Evolutionary conservation across 2,888 invertebrate genomes (phyloP).

Genomic region (Erebia ligea): DNA sequence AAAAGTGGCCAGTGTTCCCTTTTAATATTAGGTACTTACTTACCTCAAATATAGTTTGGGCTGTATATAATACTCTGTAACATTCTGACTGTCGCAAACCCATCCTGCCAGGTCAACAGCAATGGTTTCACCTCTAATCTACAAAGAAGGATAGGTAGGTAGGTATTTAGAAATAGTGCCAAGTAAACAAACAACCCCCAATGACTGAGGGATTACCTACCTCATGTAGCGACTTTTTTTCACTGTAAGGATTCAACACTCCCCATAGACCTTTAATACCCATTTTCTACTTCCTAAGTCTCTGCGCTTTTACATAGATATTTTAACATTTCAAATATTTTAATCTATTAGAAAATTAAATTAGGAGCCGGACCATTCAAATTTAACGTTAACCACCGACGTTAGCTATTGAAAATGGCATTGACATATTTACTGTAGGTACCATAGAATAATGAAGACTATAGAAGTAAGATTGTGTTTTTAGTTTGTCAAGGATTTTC

Average conservation of each 20-base stretch:
- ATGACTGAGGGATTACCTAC: conserved; percentile 75
- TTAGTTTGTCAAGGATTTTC: no score
- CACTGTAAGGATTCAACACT: conserved; percentile 89
- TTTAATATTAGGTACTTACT: neutral
- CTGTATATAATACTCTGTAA: conserved; percentile 87
- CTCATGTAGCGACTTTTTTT: conserved; percentile 89
- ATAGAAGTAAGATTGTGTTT: no score
- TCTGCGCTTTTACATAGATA: neutral
- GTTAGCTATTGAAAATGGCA: no score
- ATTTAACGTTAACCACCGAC: no score
- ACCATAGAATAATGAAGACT: no score
- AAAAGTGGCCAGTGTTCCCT: neutral
- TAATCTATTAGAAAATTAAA: no score
- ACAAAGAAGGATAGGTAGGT: conserved; percentile 30
- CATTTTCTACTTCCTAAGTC: conserved; percentile 77
- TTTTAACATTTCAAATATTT: neutral
- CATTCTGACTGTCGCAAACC: conserved; percentile 94
- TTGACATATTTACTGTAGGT: no score
- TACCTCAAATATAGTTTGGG: conserved; percentile 93
- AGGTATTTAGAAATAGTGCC: conserved; percentile 14
- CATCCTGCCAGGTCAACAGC: conserved; percentile 96
- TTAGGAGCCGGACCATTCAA: no score
- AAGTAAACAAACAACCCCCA: neutral
- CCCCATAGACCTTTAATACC: conserved; percentile 95
- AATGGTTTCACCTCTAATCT: conserved; percentile 88